Evolutionary conservation across 2,113 vertebrate genomes (phyloP), one percentile per base, ranked within the genome.

Genomic region (Pseudorhombus dupliciocellatus): DNA sequence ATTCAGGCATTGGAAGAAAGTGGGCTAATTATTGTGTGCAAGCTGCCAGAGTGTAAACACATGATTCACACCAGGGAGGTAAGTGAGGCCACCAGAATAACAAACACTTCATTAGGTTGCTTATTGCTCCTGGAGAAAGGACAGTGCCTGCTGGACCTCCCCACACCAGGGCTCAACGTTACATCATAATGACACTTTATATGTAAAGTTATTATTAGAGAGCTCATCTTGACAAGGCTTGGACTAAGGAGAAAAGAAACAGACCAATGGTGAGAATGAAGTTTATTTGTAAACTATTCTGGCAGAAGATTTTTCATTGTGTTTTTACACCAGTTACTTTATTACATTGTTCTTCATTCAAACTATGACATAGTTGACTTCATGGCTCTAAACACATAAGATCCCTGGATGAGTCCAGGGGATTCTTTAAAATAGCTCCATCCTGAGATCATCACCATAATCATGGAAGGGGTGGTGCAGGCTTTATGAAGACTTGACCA

Each of bases 401-500:
- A 57, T 54, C 50, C 24, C 15, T 9, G n/a, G 21, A 34, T 30
- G 30, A 75, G 30, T 63, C 57, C 21, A 56, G 31, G 26, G 50
- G 15, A 21, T 77, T 11, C 34, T 70, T 52, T 31, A 24, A 55
- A 57, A 65, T 42, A 30, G 9, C 22, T 59, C 60, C 68, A 52
- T 12, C 70, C 60, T 75, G 57, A 63, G 56, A 77, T 72, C 28
- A 57, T 21, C 57, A 55, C 16, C 72, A 30, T 67, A 8, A 6
- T 60, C 48, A 60, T 53, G 3, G 15, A 18, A 52, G 52, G 40
- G 28, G 16, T 62, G 6, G 31, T 7, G 11, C 25, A 24, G 34
- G 48, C 20, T 55, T 90, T 78, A 91, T 63, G 87, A 90, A 61
- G 87, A 91, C 56, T 86, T 91, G 69, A 93, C 90, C 73, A 93